phyloP scores from a whole-genome alignment of 1,140 invertebrate species.

The Bombus difficillimus region DNA sequence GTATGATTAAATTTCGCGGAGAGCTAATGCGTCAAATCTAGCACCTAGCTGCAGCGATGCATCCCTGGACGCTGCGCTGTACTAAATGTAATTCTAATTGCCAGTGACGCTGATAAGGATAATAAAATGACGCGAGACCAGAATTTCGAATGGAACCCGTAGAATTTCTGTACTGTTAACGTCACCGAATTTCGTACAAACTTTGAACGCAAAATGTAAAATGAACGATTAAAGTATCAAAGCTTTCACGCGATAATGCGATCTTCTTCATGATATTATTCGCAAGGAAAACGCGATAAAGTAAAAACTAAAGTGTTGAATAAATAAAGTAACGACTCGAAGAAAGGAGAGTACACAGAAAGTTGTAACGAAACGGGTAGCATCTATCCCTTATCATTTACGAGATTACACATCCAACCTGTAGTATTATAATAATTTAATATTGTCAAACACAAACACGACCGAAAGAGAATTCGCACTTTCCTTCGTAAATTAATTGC shows the following conservation, averaged over 20 bases:
- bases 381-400: not conserved
- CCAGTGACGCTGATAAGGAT: conserved; percentile 33
- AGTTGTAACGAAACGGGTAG: no score
- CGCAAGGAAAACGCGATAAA: not conserved
- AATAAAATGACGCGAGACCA: conserved; percentile 19
- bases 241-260: no score
- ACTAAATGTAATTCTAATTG: conserved; percentile 45
- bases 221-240: no score
- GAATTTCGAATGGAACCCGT: not conserved
- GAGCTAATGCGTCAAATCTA: conserved; percentile 47
- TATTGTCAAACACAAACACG: not conserved
- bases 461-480: not conserved
- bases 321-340: no score
- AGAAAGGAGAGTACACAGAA: no score
- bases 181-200: not conserved
- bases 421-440: not conserved
- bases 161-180: not conserved
- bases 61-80: not conserved
- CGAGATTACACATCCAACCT: not conserved
- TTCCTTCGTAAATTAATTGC: not conserved
- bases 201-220: not conserved
- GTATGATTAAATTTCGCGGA: conserved; percentile 54
- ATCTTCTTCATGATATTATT: no score
- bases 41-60: not conserved
- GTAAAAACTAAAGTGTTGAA: no score